Evolutionary conservation across 1,140 invertebrate genomes (phyloP).

Genomic region (Rhyacophila brunnea): DNA sequence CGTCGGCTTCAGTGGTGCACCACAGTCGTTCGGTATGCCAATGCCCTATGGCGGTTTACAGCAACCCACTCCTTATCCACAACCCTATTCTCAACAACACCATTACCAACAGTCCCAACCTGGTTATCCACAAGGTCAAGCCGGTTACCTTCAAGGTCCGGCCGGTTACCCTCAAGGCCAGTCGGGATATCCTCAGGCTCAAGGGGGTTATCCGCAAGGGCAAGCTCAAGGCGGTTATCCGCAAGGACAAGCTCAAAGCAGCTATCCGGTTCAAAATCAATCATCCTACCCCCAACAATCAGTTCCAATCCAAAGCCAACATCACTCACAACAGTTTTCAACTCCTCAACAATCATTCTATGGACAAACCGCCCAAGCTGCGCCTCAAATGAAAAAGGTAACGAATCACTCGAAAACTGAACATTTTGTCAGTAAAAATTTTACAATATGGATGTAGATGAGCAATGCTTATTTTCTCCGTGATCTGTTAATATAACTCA

Average conservation of each 20-base stretch:
- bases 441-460: too few relatives aligned
- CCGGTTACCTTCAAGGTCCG: constrained; percentile 14
- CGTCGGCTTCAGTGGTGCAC: constrained; percentile 50
- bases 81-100: constrained; percentile 33
- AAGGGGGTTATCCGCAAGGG: constrained; percentile 32
- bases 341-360: constrained; percentile 17
- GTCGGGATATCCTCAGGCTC: constrained; percentile 35
- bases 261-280: constrained; percentile 19
- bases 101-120: constrained; percentile 21
- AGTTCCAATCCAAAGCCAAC: constrained; percentile 9
- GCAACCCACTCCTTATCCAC: constrained; percentile 39
- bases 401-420: constrained; percentile 2
- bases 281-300: constrained; percentile 12
- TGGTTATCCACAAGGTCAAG: constrained; percentile 25
- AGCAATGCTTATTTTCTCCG: too few relatives aligned
- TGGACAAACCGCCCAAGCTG: constrained; percentile 10
- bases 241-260: constrained; percentile 20
- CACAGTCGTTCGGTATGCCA: constrained; percentile 53
- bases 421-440: too few relatives aligned
- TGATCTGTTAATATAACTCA: too few relatives aligned
- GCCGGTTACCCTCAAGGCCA: constrained; percentile 33
- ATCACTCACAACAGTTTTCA: constrained; percentile 17
- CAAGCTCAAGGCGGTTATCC: constrained; percentile 29
- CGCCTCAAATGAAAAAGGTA: constrained; percentile 28
- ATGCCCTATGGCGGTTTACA: constrained; percentile 47